phyloP scores from a whole-genome alignment of 2,113 vertebrate species.

The Sminthopsis crassicaudata region DNA sequence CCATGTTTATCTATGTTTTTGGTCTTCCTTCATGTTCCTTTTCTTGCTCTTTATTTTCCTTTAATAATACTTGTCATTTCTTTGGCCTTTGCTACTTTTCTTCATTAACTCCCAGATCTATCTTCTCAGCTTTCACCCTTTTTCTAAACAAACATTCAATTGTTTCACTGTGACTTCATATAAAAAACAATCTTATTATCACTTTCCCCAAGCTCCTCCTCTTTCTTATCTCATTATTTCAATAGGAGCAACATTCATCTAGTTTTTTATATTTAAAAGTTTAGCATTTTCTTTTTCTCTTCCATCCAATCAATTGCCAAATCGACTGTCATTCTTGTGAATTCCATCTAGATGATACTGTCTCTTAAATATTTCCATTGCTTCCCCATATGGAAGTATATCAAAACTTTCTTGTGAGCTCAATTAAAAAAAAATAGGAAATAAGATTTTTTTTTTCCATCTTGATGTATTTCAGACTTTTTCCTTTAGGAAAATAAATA shows the following conservation, averaged over 20 bases:
- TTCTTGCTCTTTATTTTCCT: not conserved
- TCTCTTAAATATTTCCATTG: too few relatives aligned
- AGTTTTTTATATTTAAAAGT: not conserved
- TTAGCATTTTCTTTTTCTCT: not conserved
- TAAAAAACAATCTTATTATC: not conserved
- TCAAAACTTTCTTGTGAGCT: too few relatives aligned
- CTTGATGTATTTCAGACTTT: too few relatives aligned
- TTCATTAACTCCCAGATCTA: not conserved
- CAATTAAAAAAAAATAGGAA: too few relatives aligned
- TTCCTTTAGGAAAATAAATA: too few relatives aligned
- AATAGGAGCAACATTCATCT: not conserved
- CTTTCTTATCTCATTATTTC: not conserved
- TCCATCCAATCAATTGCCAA: not conserved
- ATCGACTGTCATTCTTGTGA: not conserved
- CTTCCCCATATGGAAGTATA: too few relatives aligned
- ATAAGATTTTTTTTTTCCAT: too few relatives aligned
- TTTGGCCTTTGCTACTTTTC: not conserved
- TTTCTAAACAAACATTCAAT: not conserved
- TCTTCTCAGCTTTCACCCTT: not conserved
- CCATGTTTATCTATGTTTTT: not conserved
- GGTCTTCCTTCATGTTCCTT: too few relatives aligned
- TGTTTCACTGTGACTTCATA: not conserved
- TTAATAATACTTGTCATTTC: not conserved
- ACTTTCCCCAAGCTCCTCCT: not conserved
- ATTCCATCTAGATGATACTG: not conserved